Evolutionary conservation across 2,797 vertebrate species (phyloP), one percentile per base, ranked within the genome.

Genomic region (Oreochromis mossambicus): DNA sequence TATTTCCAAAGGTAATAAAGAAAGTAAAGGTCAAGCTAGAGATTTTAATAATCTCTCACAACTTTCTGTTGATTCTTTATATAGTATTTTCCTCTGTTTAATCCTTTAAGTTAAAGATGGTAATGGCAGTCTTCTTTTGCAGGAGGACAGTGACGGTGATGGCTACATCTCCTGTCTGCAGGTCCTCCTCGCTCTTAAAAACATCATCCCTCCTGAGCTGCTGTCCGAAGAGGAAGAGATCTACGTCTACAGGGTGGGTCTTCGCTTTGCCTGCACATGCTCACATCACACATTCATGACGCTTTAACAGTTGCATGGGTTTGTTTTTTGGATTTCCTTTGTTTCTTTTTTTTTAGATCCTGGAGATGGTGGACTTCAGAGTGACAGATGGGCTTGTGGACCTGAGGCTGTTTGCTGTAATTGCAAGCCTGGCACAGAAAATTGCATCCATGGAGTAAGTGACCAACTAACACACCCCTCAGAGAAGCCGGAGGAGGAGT

Each of bases 371-470:
- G 96, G 97, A 96, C 96, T 97, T 97, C 96, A 97, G 96, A 92
- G 97, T 98, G 96, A 97, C 97, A 95, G 98, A 98, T 96, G 98
- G 98, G 87, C 97, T 96, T 79, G 97, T 97, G 95, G 98, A 98
- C 96, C 96, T 98, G 93, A 94, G 96, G 95, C 98, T 99, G 94
- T 98, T 98, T 86, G 97, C 97, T 0, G 97, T 97, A 90, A 96
- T 98, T 88, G 97, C 97, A 83, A 98, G 98, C 93, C 97, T 99
- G 96, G 98, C 96, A 48, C 96, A 96, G 95, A 98, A 98, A 96
- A 97, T 98, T 92, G 96, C 97, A 93, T 96, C 96, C 94, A 95
- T 99, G 95, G 97, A 97, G 97, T 97, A 95, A 98, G 97, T 97
- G 94, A 89, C 94, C 46, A 14, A 6, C 43, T 24, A 61, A 78